phyloP scores from a whole-genome alignment of 30 jellyfish, hydroid and myxozoan species.

The Hydractinia echinata region DNA sequence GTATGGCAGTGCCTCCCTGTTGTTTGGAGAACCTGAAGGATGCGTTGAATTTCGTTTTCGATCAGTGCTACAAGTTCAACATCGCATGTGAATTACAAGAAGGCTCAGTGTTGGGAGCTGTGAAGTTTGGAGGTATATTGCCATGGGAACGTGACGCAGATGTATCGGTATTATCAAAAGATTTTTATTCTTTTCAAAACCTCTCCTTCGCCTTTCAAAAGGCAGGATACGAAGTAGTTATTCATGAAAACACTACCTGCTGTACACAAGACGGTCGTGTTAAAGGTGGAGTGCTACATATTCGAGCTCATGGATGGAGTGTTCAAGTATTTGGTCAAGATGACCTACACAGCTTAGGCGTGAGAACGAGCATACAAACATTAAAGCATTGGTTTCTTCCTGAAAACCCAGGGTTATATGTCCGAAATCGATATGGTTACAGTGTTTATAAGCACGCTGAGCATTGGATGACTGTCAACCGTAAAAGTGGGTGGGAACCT shows the following conservation, averaged over 20 bases:
- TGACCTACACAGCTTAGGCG: constrained; percentile 29
- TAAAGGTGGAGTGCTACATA: constrained; percentile 70
- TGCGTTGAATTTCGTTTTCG: constrained; percentile 57
- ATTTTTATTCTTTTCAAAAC: constrained; percentile 35
- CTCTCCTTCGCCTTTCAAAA: constrained; percentile 11
- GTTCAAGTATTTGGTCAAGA: constrained; percentile 86
- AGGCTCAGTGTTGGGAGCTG: constrained; percentile 85
- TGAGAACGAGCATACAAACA: background rate
- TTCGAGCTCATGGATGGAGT: constrained; percentile 80
- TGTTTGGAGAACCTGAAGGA: constrained; percentile 68
- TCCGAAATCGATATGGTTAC: constrained; percentile 84
- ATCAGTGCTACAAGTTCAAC: constrained; percentile 23
- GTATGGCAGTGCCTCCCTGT: constrained; percentile 98
- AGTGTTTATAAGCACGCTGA: constrained; percentile 83
- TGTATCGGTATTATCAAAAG: constrained; percentile 58
- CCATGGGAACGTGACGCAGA: constrained; percentile 98
- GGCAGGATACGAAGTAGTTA: constrained; percentile 38
- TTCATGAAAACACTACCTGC: constrained; percentile 52
- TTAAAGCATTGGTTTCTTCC: constrained; percentile 38
- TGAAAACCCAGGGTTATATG: constrained; percentile 73
- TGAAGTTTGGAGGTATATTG: constrained; percentile 49
- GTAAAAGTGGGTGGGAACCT: constrained; percentile 78
- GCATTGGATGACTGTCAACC: constrained; percentile 68
- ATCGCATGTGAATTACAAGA: constrained; percentile 66
- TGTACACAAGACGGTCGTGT: constrained; percentile 44